Conservation (phyloP, 1,140 invertebrate species). For the Drosophila setifemur region DNA sequence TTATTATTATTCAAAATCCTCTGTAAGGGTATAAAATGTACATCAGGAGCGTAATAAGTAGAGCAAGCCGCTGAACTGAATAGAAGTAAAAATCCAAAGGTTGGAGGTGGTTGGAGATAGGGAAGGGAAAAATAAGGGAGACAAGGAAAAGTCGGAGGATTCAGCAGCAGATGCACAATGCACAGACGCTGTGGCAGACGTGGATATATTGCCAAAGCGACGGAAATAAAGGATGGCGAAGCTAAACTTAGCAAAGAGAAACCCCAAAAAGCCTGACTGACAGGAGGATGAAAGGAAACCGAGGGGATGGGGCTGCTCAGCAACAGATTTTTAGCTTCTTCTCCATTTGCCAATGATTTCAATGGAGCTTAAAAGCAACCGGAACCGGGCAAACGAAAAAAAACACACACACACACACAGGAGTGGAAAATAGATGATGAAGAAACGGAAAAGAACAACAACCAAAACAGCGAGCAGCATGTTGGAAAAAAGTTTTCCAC, state of each 20-base stretch:
- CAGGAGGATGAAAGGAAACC: background rate
- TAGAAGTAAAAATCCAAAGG: too few relatives aligned
- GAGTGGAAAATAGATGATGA: slow-evolving; percentile 17
- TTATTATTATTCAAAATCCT: too few relatives aligned
- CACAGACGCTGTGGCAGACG: slow-evolving; percentile 74
- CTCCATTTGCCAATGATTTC: slow-evolving; percentile 12
- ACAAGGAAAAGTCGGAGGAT: background rate
- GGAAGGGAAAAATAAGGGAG: slow-evolving; percentile 21
- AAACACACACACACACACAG: slow-evolving; percentile 1
- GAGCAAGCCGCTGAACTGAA: slow-evolving; percentile 30
- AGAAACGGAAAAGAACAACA: background rate
- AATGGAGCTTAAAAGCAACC: slow-evolving; percentile 21
- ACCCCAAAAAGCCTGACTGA: slow-evolving; percentile 44
- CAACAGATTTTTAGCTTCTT: slow-evolving; percentile 18
- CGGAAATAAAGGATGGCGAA: background rate
- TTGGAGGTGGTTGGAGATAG: background rate
- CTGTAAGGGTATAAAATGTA: background rate
- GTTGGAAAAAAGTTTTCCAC: slow-evolving; percentile 30
- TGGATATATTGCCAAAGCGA: slow-evolving; percentile 63
- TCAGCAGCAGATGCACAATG: slow-evolving; percentile 30
- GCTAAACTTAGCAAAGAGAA: slow-evolving; percentile 29
- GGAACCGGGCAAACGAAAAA: too few relatives aligned
- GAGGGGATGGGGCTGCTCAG: slow-evolving; percentile 1
- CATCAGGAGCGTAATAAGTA: slow-evolving; percentile 21
- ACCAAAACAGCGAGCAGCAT: slow-evolving; percentile 25